A percentile compares a stretch with the other conserved stretches of the same genome.
These are phyloP conservation scores for Tachystola acroxantha DNA, from an alignment of 2,888 invertebrate genomes.

Conservation along the genomic window DNA sequence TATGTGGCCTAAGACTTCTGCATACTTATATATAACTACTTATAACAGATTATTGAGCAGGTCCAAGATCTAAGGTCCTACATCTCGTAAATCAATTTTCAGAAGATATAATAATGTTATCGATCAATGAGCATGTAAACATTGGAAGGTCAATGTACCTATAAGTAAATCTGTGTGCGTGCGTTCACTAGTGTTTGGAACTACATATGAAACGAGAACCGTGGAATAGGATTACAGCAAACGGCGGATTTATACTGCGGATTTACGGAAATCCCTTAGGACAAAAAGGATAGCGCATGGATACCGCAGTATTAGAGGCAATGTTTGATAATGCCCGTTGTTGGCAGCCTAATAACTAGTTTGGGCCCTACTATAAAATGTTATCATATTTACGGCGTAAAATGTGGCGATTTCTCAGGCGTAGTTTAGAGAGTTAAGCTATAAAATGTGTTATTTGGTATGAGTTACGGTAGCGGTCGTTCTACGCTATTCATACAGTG, in stretches of 20 bases:
- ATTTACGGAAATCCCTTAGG: constrained; percentile 53
- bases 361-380: neutral
- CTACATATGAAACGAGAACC: constrained; percentile 42
- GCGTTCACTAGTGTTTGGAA: constrained; percentile 51
- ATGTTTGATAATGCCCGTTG: constrained; percentile 48
- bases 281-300: constrained; percentile 47
- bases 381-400: no score
- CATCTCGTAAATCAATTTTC: no score
- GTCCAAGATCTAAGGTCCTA: no score
- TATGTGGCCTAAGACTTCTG: no score
- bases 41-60: no score
- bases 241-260: constrained; percentile 63
- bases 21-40: no score
- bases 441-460: no score
- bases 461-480: no score
- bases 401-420: constrained; percentile 14
- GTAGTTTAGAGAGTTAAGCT: no score
- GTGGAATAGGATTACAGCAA: constrained; percentile 58
- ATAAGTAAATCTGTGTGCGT: no score
- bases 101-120: no score
- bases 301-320: constrained; percentile 43
- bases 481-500: no score
- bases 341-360: constrained; percentile 26
- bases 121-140: constrained; percentile 20
- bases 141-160: constrained; percentile 40